These are phyloP conservation scores for Podarcis siculus DNA, from an alignment of 2,797 vertebrate species.

Conservation along the genomic window DNA sequence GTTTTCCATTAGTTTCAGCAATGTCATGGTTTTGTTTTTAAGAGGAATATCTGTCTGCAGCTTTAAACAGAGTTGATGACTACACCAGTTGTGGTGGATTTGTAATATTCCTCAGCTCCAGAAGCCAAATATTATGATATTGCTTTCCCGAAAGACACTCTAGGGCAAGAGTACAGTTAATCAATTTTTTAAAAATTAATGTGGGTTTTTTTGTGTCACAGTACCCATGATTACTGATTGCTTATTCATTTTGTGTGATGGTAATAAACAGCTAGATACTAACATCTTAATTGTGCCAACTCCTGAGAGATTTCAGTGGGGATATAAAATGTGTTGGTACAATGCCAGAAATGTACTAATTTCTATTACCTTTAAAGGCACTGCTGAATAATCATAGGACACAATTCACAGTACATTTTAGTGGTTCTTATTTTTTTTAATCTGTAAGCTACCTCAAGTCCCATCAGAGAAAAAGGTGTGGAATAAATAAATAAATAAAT, in stretches of 20 bases:
- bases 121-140: not conserved
- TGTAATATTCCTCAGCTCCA: not conserved
- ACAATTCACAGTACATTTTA: no score
- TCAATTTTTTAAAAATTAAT: not conserved
- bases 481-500: no score
- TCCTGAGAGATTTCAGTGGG: slow-evolving; percentile 21
- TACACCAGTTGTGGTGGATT: not conserved
- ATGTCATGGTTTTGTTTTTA: not conserved
- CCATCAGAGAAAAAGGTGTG: no score
- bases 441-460: no score
- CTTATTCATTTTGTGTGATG: slow-evolving; percentile 60
- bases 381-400: not conserved
- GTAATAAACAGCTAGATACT: slow-evolving; percentile 21
- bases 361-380: not conserved
- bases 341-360: not conserved
- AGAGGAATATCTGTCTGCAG: not conserved
- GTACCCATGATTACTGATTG: slow-evolving; percentile 38
- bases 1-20: not conserved
- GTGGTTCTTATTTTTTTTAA: no score
- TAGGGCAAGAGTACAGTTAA: slow-evolving; percentile 16
- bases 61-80: not conserved
- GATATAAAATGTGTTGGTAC: slow-evolving; percentile 14
- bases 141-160: not conserved
- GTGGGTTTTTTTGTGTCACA: not conserved
- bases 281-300: slow-evolving; percentile 20